Conservation (phyloP, 2,888 invertebrate species). For the Gryllus longicercus region DNA sequence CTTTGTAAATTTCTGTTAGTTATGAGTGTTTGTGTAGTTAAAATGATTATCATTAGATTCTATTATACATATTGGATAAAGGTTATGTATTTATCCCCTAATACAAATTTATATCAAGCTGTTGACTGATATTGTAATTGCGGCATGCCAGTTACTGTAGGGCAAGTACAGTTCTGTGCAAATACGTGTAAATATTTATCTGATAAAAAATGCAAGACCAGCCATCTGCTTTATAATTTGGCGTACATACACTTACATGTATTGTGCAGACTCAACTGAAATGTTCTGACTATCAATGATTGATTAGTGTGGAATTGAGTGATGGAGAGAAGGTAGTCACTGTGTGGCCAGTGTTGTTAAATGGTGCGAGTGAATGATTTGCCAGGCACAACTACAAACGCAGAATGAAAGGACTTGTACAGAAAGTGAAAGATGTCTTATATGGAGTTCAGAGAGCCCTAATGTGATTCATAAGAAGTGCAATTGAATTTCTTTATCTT, state of each 20-base stretch:
- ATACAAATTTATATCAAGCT: constrained; percentile 6
- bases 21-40: not conserved
- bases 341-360: not conserved
- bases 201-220: not conserved
- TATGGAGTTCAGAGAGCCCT: constrained; percentile 3
- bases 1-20: constrained; percentile 17
- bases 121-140: constrained; percentile 6
- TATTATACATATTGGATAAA: constrained; percentile 11
- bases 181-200: not conserved
- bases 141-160: not conserved
- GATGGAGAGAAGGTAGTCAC: not conserved
- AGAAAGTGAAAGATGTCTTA: not conserved
- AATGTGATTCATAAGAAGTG: constrained; percentile 17
- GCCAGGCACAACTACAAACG: not conserved
- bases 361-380: not conserved
- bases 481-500: constrained; percentile 10
- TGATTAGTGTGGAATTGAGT: not conserved
- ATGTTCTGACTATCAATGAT: not conserved
- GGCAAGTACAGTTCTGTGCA: constrained; percentile 1
- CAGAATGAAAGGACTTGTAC: not conserved
- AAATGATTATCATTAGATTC: constrained; percentile 10
- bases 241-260: not conserved
- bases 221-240: not conserved
- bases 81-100: not conserved
- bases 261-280: not conserved